Base-by-base conservation (phyloP, 2,113 vertebrate genomes). In the Chascanopsetta lugubris region DNA sequence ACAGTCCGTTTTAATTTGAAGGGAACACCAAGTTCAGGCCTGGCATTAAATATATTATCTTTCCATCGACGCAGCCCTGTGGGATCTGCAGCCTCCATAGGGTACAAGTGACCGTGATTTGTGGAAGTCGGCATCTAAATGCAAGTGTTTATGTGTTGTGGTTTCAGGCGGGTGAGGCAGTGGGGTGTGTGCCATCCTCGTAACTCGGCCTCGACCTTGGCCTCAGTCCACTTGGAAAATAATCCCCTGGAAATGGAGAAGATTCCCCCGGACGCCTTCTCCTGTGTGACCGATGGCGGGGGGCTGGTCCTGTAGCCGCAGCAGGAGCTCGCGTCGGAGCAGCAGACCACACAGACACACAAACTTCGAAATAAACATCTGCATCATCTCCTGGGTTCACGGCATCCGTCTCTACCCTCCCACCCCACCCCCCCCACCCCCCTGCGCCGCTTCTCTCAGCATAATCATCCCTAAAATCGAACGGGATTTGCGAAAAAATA, bases 161-260 rank as follows among this genome's bases (percentile, higher is more conserved):
- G 6, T 69, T 85, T 5, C 79, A 94, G 94, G 78, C 66, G 85
- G 1, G 49, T 95, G 68, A 89, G 84, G 17, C 71, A 84, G 65
- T 93, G 93, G 87, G 93, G 87, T 12, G 79, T 95, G 67, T 95
- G 94, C 72, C 93, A 94, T 72, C 91, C 87, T 0, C 56, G 43
- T 12, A 86, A 90, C 55, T 65, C 84, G 6, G 90, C 87, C 30
- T 94, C 93, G 34, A 87, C 68, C 2, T 85, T 94, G 83, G 64
- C 89, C 62, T 88, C 88, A 1, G 75, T 92, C 13, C 92, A 91
- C 75, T 88, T 95, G 74, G 94, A 94, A 84, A 92, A 94, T 77
- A 94, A 94, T 68, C 79, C 91, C 43, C 89, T 94, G 12, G 81
- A 93, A 5, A 66, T 82, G 8, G 77, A 75, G 26, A 69, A n/a